Evolutionary conservation across 2,888 invertebrate genomes (phyloP).

Genomic region (Amblyjoppa fuscipennis): DNA sequence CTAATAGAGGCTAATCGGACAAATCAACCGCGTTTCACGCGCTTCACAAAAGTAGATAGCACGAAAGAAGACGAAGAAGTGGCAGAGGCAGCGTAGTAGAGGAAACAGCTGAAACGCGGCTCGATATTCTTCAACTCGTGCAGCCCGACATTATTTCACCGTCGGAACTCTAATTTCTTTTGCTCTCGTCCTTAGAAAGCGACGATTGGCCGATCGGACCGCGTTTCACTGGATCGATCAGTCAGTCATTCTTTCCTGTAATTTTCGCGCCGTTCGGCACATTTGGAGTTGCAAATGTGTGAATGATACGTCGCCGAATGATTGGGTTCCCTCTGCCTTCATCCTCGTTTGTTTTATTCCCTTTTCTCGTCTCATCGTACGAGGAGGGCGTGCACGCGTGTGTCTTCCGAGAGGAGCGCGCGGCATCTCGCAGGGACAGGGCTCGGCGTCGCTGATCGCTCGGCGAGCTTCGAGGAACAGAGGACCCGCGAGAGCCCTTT

Average conservation of each 20-base stretch:
- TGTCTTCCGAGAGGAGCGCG: constrained; percentile 45
- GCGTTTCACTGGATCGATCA: constrained; percentile 18
- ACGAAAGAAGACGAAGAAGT: constrained; percentile 34
- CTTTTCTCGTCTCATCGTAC: constrained; percentile 3
- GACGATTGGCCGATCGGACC: constrained; percentile 17
- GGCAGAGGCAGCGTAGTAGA: constrained; percentile 7
- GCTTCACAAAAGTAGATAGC: constrained; percentile 63
- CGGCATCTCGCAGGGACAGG: constrained; percentile 41
- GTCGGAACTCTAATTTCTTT: constrained; percentile 72
- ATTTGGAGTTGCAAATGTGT: constrained; percentile 81
- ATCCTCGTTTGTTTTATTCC: not conserved
- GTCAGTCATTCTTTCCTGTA: constrained; percentile 75
- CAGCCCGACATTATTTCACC: constrained; percentile 73
- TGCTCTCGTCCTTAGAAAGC: constrained; percentile 12
- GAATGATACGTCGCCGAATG: constrained; percentile 78
- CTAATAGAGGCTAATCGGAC: constrained; percentile 81
- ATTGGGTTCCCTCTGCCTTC: constrained; percentile 34
- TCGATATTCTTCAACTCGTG: constrained; percentile 49
- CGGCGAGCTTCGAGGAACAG: constrained; percentile 53
- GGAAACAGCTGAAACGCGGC: constrained; percentile 17
- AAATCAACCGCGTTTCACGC: constrained; percentile 76
- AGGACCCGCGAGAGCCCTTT: constrained; percentile 54
- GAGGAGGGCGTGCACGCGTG: constrained; percentile 49
- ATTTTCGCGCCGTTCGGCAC: constrained; percentile 83
- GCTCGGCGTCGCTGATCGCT: constrained; percentile 53